Conservation (phyloP, 2,888 invertebrate genomes). For the Arge pagana region DNA sequence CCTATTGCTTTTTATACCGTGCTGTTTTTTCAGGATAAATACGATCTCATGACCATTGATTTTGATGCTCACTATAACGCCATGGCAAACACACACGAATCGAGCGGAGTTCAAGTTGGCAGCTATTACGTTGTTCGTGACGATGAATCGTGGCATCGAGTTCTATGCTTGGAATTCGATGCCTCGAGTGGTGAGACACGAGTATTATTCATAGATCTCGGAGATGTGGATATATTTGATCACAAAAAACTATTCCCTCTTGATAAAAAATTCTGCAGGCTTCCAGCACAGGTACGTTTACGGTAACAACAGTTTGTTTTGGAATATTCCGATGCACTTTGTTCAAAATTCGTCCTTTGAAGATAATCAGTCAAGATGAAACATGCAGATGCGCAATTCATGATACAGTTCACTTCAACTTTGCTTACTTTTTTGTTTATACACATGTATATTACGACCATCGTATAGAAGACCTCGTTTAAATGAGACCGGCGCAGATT, state of each 20-base stretch:
- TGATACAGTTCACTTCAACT: too few species aligned
- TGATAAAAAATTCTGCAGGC: conserved; percentile 66
- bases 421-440: too few species aligned
- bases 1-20: too few species aligned
- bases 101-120: conserved; percentile 44
- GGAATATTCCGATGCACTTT: conserved; percentile 10
- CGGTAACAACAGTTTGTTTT: neutral
- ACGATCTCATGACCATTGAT: conserved; percentile 49
- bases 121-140: conserved; percentile 59
- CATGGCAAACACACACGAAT: conserved; percentile 30
- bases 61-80: conserved; percentile 56
- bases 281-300: conserved; percentile 70
- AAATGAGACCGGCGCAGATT: too few species aligned
- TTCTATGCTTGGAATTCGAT: conserved; percentile 52
- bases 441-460: too few species aligned
- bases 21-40: conserved; percentile 53
- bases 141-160: conserved; percentile 58
- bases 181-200: conserved; percentile 33
- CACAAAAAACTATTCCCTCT: conserved; percentile 65
- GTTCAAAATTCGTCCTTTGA: neutral
- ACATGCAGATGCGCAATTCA: too few species aligned
- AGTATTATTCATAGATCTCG: conserved; percentile 74
- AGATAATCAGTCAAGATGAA: neutral
- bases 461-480: too few species aligned
- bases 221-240: conserved; percentile 68